Conservation (phyloP, 2,797 vertebrate species). For the Fratercula arctica region DNA sequence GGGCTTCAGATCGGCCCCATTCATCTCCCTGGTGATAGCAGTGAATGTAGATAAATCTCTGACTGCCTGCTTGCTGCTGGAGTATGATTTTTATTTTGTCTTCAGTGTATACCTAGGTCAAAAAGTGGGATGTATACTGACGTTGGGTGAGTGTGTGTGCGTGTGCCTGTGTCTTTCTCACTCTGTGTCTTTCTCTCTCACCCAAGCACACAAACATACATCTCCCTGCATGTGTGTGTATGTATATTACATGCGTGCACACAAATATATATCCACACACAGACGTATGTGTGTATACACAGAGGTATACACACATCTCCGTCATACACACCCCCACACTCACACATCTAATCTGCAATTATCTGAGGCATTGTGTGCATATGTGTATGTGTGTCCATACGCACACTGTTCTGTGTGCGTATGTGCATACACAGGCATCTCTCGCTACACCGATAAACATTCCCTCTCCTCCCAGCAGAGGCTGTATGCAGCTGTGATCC, state of each 20-base stretch:
- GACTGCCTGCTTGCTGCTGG: conserved; percentile 79
- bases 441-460: conserved; percentile 51
- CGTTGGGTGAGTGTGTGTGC: not conserved
- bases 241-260: conserved; percentile 41
- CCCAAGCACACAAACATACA: not conserved
- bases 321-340: conserved; percentile 11
- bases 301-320: not conserved
- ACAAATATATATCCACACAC: not conserved
- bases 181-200: not conserved
- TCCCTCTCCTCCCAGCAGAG: conserved; percentile 75
- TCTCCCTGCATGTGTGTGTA: not conserved
- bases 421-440: conserved; percentile 35
- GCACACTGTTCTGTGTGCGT: not conserved
- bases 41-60: conserved; percentile 88
- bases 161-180: not conserved
- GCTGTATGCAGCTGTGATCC: conserved; percentile 68
- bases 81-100: conserved; percentile 81
- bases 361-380: conserved; percentile 30
- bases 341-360: conserved; percentile 9
- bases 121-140: conserved; percentile 67
- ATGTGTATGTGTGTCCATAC: conserved; percentile 43
- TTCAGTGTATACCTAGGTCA: conserved; percentile 78
- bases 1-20: conserved; percentile 86
- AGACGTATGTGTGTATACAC: not conserved
- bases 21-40: conserved; percentile 88